Evolutionary conservation across 2,797 vertebrate genomes (phyloP), one percentile per base, ranked within the genome.

Genomic region (Monodelphis domestica): DNA sequence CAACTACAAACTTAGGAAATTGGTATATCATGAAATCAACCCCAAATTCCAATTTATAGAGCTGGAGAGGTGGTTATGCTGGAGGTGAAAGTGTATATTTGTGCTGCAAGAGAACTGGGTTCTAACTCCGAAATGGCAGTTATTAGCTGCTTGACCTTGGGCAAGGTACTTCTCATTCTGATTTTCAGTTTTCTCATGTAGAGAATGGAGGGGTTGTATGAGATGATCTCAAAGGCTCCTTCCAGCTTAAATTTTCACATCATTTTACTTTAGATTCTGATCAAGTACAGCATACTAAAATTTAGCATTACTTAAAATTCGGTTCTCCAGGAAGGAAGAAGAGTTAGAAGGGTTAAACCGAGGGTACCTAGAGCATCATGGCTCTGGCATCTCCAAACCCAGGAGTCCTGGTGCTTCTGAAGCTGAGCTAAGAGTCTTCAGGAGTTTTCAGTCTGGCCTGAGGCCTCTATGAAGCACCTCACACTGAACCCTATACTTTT

Each of bases 11-110:
- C 1, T n/a, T 78, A 87, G 70, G 50, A 92, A 93, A 93, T 33
- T 29, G 15, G 28, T 91, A 89, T 89, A 93, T 93, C 89, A n/a
- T 38, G 24, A 95, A 93, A 33, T n/a, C 29, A 59, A n/a, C 11
- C 93, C 93, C 88, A 9, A 94, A 94, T 94, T 93, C 38, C 84
- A 93, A 7, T 55, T 30, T 59, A 92, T 26, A 5, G n/a, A 90
- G 70, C 96, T 94, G 87, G 63, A 91, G 5, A 54, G 51, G 53
- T 29, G 91, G 24, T n/a, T 95, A 33, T 87, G 26, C 87, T 17
- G 1, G 70, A 56, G 55, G n/a, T 70, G 38, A 92, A 92, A 88
- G 21, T 45, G 38, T 50, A 11, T 50, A 84, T 50, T 84, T 45
- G 21, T 91, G 54, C 63, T 45, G 24, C 92, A 63, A 53, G 59